These are phyloP conservation scores for Napeogenes inachia DNA, from an alignment of 2,888 invertebrate genomes.

Conservation along the genomic window DNA sequence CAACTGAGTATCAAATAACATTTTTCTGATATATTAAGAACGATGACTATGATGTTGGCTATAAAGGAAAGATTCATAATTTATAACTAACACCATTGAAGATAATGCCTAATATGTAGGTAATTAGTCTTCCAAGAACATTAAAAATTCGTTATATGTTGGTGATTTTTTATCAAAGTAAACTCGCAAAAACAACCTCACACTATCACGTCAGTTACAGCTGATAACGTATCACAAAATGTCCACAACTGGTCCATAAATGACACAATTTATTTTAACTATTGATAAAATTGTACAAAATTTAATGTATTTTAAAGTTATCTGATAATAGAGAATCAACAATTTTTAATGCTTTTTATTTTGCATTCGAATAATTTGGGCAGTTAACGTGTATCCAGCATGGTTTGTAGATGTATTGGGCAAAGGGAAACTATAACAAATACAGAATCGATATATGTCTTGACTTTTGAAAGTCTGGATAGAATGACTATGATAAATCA, in stretches of 20 bases:
- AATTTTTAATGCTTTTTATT: too few species aligned
- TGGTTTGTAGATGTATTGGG: too few species aligned
- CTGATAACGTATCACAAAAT: conserved; percentile 63
- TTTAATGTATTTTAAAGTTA: background rate
- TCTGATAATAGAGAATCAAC: too few species aligned
- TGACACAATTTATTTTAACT: conserved; percentile 7
- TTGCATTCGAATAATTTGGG: too few species aligned
- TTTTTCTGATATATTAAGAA: conserved; percentile 34
- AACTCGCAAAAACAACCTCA: conserved; percentile 55
- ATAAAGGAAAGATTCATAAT: too few species aligned
- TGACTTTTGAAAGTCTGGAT: conserved; percentile 20
- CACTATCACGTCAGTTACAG: conserved; percentile 60
- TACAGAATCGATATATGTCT: conserved; percentile 8
- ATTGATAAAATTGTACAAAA: conserved; percentile 12
- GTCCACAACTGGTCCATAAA: conserved; percentile 48
- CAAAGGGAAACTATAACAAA: background rate
- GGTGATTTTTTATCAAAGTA: conserved; percentile 62
- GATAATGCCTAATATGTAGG: too few species aligned
- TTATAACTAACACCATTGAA: too few species aligned
- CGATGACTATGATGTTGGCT: too few species aligned
- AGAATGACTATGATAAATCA: conserved; percentile 32
- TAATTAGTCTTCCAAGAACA: too few species aligned
- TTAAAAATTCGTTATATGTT: conserved; percentile 46
- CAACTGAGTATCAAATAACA: conserved; percentile 71
- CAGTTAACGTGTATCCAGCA: too few species aligned